Evolutionary conservation across 2,113 vertebrate species (phyloP), one percentile per base, ranked within the genome.

Genomic region (Odontophorus gujanensis): DNA sequence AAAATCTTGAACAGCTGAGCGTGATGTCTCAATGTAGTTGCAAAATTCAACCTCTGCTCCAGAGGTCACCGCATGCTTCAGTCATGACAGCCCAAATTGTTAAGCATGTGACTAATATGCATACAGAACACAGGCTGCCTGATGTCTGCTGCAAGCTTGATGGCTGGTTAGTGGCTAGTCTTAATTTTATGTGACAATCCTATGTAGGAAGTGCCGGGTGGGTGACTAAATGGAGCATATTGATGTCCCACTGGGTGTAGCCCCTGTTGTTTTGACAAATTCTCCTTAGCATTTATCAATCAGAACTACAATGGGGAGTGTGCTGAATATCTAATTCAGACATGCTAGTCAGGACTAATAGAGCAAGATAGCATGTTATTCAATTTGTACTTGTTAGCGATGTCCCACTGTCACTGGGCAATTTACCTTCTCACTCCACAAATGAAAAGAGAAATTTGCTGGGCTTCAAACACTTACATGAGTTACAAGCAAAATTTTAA

Each of bases 401-500:
- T 96, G 98, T 97, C 98, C 98, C 97, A 98, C 97, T 98, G 98
- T 98, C 98, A 97, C 95, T 76, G 94, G 97, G 98, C 98, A 99
- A 99, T 99, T 99, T 99, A 98, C 98, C 98, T 98, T 97, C 98
- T 98, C 98, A 98, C 98, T 98, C 97, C 98, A 98, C 97, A 98
- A 98, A 99, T 99, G 98, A 99, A 99, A 99, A 99, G 98, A 98
- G 97, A 97, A 97, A 98, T 98, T 98, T 98, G 97, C 98, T 97
- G 96, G 97, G 97, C 97, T 98, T 99, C 97, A 98, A 98, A 98
- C 97, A 98, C 98, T 98, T 98, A 98, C 98, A 98, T 98, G 99
- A 99, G 98, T 99, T 99, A 99, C 99, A 99, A 99, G 99, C 98
- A 98, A 99, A 98, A 99, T 99, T 99, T 99, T 99, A 99, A 99